Evolutionary conservation across 2,113 vertebrate genomes (phyloP).

Genomic region (Gadus macrocephalus): DNA sequence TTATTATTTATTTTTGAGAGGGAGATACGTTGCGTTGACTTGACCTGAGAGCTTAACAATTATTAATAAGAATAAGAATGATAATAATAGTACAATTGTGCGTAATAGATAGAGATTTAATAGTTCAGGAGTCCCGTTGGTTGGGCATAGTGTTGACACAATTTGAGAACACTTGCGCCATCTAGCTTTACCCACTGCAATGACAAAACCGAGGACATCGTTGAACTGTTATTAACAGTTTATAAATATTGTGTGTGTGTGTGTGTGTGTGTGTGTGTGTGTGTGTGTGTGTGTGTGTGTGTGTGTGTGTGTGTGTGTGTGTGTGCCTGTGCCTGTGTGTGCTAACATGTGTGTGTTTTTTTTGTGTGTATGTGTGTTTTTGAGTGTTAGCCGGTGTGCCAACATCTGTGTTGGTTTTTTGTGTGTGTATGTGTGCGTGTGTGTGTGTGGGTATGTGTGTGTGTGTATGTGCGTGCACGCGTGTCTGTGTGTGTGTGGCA

Average conservation of each 20-base stretch:
- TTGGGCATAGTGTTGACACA: neutral
- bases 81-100: too few species aligned
- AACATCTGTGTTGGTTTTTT: neutral
- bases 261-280: slow-evolving; percentile 4
- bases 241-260: neutral
- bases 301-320: neutral
- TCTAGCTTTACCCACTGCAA: slow-evolving; percentile 43
- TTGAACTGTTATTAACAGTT: neutral
- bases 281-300: neutral
- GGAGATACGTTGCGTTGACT: too few species aligned
- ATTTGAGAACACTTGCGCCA: slow-evolving; percentile 48
- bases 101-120: too few species aligned
- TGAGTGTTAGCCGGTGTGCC: neutral
- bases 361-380: neutral
- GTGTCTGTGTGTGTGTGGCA: neutral
- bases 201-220: slow-evolving; percentile 17
- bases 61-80: too few species aligned
- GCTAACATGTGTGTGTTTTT: neutral
- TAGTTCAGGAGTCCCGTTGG: too few species aligned
- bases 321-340: neutral
- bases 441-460: neutral
- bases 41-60: too few species aligned
- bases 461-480: neutral
- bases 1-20: too few species aligned
- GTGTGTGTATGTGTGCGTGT: neutral